Evolutionary conservation across 2,888 invertebrate species (phyloP), one percentile per base, ranked within the genome.

Genomic region (Litoditis marina): DNA sequence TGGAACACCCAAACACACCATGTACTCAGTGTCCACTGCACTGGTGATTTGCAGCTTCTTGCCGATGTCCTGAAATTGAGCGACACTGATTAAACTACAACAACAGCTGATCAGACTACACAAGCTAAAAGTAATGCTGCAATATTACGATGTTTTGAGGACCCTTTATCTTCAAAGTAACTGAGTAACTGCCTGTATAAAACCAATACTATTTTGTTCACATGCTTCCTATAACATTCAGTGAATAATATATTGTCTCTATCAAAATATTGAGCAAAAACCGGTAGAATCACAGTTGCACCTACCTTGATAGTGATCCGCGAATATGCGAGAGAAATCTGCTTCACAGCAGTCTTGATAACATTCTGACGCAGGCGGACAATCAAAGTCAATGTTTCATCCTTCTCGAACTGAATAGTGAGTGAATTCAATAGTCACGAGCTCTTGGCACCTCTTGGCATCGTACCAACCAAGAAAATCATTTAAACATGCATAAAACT

Each of bases 321-420:
- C 0, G 95, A 95, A 84, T 98, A 98, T 0, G 95, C 94, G 31
- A 93, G 85, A 1, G 94, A 94, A 84, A 99, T 96, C 54, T 74
- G 75, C 34, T 70, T 74, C 54, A 82, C 76, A 13, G 83, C 83
- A 13, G 98, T 96, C 85, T 96, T 96, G 80, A 99, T 96, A 0
- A 99, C 98, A 86, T 98, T 99, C 84, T 98, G 98, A 59, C 95
- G 88, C 60, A 99, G 87, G 68, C 98, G 90, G 51, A 96, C 88
- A 80, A 98, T 96, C 65, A 98, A 86, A 28, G 95, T 94, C 79
- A 92, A 94, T 0, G 98, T 98, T 82, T 94, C 91, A 84, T 98
- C 96, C 74, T 88, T 88, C 72, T 93, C 89, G 84, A 98, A 98
- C 83, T 60, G 42, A n/a, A 59, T 54, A 39, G 27, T 22, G 5